These are phyloP conservation scores for Amphimallon solstitiale DNA, from an alignment of 2,888 invertebrate genomes.

Conservation along the genomic window DNA sequence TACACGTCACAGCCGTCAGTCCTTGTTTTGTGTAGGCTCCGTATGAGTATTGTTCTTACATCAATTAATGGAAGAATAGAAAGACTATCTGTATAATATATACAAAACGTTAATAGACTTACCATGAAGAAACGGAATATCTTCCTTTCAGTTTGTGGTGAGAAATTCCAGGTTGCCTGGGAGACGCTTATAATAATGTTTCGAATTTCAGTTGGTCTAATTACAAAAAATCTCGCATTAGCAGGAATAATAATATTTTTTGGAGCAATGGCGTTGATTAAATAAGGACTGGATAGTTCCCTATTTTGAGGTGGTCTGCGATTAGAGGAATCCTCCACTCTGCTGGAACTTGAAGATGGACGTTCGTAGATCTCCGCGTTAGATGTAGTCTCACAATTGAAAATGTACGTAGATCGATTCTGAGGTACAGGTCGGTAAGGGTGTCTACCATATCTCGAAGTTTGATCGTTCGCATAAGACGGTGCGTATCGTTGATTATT, in stretches of 20 bases:
- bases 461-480: neutral
- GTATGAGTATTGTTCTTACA: too few species aligned
- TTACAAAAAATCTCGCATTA: constrained; percentile 69
- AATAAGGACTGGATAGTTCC: neutral
- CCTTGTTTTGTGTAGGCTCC: too few species aligned
- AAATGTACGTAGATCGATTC: neutral
- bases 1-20: too few species aligned
- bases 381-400: too few species aligned
- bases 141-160: constrained; percentile 71
- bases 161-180: constrained; percentile 69
- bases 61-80: too few species aligned
- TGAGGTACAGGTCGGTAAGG: constrained; percentile 9
- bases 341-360: neutral
- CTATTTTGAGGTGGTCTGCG: neutral
- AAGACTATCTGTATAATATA: neutral
- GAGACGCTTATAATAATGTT: constrained; percentile 68
- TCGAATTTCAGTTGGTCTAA: constrained; percentile 69
- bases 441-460: constrained; percentile 56
- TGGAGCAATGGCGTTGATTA: constrained; percentile 49
- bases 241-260: constrained; percentile 53
- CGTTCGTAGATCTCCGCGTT: neutral
- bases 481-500: neutral
- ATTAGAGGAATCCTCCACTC: neutral
- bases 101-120: constrained; percentile 33
- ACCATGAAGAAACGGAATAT: constrained; percentile 71